These are phyloP conservation scores for Gerris buenoi DNA, from an alignment of 1,140 invertebrate genomes.

Conservation along the genomic window DNA sequence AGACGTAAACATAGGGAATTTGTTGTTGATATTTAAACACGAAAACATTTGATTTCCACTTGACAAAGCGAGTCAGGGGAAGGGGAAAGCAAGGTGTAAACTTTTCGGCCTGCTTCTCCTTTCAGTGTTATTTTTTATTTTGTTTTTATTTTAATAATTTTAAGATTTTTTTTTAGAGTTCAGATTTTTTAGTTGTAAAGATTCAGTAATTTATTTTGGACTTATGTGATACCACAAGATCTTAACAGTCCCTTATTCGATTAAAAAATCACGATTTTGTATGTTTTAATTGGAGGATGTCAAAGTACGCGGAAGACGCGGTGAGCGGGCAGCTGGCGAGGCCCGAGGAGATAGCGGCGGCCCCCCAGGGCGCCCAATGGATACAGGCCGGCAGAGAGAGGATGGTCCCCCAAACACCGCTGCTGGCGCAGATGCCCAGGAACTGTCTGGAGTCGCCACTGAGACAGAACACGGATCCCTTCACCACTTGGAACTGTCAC, in stretches of 20 bases:
- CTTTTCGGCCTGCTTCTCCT: no score
- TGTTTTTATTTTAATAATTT: background rate
- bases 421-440: background rate
- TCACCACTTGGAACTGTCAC: background rate
- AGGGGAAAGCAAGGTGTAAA: no score
- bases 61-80: no score
- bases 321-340: background rate
- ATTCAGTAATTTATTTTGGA: no score
- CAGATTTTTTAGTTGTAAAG: background rate
- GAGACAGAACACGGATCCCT: background rate
- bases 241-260: no score
- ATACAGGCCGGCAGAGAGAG: background rate
- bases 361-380: background rate
- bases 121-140: background rate
- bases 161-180: background rate
- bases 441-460: background rate
- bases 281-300: background rate
- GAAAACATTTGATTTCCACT: no score
- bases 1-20: no score
- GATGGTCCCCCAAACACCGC: background rate
- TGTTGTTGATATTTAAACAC: no score
- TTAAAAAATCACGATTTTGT: no score
- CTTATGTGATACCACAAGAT: no score
- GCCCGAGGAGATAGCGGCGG: background rate
- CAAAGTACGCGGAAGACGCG: background rate